These are phyloP conservation scores for Lepidonotus clava DNA, from an alignment of 2,888 invertebrate species.

Conservation along the genomic window DNA sequence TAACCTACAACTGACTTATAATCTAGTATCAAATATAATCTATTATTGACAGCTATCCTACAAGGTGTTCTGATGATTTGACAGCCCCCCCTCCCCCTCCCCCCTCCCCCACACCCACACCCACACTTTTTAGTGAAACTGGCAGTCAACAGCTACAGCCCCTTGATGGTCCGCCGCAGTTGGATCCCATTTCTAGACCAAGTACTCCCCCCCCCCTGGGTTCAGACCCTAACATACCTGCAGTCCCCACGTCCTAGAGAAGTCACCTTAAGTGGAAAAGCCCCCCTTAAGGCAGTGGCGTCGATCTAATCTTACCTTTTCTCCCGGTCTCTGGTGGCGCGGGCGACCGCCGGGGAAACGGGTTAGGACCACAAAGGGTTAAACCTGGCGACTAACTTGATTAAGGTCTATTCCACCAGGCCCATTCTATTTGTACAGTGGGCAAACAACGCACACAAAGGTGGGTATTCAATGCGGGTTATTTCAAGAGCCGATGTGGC, in stretches of 20 bases:
- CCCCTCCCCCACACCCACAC: not conserved
- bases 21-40: too few species aligned
- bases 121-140: not conserved
- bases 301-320: not conserved
- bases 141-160: too few species aligned
- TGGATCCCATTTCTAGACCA: too few species aligned
- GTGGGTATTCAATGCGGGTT: too few species aligned
- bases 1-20: too few species aligned
- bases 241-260: too few species aligned
- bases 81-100: not conserved
- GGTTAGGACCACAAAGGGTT: not conserved
- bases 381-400: not conserved
- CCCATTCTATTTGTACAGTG: not conserved
- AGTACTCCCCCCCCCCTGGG: too few species aligned
- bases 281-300: not conserved
- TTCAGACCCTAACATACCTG: too few species aligned
- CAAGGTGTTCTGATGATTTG: not conserved
- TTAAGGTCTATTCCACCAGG: not conserved
- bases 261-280: not conserved
- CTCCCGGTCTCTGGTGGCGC: not conserved
- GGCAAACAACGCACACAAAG: not conserved
- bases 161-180: too few species aligned
- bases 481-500: too few species aligned
- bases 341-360: not conserved
- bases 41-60: too few species aligned